Conservation (phyloP, 2,888 invertebrate species). For the Epiblema foenella region DNA sequence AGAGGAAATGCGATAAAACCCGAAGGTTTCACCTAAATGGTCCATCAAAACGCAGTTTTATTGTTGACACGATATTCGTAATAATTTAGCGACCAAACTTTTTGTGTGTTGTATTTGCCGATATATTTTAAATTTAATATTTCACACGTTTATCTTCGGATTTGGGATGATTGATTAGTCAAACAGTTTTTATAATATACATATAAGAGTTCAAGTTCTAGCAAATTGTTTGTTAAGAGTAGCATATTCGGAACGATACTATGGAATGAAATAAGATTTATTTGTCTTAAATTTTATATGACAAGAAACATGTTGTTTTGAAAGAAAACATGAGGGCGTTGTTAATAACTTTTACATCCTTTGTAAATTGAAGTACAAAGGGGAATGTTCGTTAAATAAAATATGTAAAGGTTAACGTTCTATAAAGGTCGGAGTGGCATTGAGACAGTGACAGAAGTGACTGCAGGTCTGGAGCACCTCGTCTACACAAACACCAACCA, state of each 20-base stretch:
- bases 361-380: slow-evolving; percentile 37
- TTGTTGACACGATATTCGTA: slow-evolving; percentile 23
- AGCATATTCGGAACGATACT: background rate
- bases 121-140: slow-evolving; percentile 27
- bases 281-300: background rate
- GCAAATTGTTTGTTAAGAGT: background rate
- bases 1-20: slow-evolving; percentile 5
- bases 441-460: slow-evolving; percentile 50
- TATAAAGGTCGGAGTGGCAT: slow-evolving; percentile 55
- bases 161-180: slow-evolving; percentile 7
- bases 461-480: slow-evolving; percentile 50
- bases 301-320: slow-evolving; percentile 1
- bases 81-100: slow-evolving; percentile 25
- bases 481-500: slow-evolving; percentile 45
- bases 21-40: slow-evolving; percentile 31
- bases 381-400: slow-evolving; percentile 41
- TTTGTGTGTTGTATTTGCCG: slow-evolving; percentile 33
- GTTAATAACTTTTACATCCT: slow-evolving; percentile 16
- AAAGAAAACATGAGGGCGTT: slow-evolving; percentile 12
- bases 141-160: slow-evolving; percentile 9
- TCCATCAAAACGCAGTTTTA: slow-evolving; percentile 10
- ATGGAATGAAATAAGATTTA: background rate
- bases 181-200: background rate
- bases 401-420: slow-evolving; percentile 53
- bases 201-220: background rate